phyloP scores from a whole-genome alignment of 2,888 invertebrate genomes.

The Heliconius charithonia region DNA sequence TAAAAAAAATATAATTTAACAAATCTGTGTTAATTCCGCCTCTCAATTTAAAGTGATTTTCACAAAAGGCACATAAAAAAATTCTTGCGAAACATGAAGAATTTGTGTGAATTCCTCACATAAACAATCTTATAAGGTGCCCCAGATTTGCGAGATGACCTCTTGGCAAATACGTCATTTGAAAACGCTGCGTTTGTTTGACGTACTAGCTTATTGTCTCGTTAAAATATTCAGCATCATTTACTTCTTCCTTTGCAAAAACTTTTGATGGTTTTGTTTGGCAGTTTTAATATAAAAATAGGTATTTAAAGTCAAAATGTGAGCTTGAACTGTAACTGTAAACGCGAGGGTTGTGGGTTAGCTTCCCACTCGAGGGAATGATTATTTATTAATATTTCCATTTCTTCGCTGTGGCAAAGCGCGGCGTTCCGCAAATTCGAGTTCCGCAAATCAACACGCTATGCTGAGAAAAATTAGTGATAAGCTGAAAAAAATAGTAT shows the following conservation, averaged over 20 bases:
- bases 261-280: too few species aligned
- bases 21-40: too few species aligned
- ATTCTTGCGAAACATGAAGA: not conserved
- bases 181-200: conserved; percentile 27
- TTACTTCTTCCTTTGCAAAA: not conserved
- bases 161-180: conserved; percentile 23
- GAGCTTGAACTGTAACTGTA: not conserved
- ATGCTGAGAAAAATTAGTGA: too few species aligned
- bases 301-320: not conserved
- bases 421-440: too few species aligned
- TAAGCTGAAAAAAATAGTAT: too few species aligned
- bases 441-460: too few species aligned
- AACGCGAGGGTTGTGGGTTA: too few species aligned
- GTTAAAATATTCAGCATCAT: conserved; percentile 35
- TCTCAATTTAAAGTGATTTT: not conserved
- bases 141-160: conserved; percentile 37
- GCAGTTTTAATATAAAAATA: too few species aligned
- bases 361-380: too few species aligned
- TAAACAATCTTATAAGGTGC: conserved; percentile 35
- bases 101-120: conserved; percentile 23
- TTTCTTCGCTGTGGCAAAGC: too few species aligned
- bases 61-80: not conserved
- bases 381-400: too few species aligned
- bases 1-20: not conserved
- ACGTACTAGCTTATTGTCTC: conserved; percentile 35